Percentiles rank a stretch among this genome's conserved stretches.
phyloP scores from a whole-genome alignment of 2,113 vertebrate species.

The Sciurus niger region DNA sequence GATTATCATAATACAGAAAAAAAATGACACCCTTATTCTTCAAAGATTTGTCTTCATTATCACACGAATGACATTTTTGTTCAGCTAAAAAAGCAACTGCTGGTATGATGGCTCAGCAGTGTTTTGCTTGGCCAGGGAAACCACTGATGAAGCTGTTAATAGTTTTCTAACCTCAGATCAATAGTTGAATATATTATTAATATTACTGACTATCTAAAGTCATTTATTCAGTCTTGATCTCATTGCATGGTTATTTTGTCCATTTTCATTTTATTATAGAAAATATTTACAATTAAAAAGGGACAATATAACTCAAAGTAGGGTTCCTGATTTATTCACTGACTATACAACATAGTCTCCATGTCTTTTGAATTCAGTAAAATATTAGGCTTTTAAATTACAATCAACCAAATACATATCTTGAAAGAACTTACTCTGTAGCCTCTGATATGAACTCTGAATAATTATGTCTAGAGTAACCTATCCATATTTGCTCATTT shows the following conservation, averaged over 20 bases:
- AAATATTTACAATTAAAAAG: not conserved
- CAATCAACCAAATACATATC: not conserved
- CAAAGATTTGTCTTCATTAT: not conserved
- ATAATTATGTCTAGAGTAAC: slow-evolving; percentile 15
- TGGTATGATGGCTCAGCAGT: not conserved
- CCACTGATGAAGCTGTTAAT: not conserved
- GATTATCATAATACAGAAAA: not conserved
- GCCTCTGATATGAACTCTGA: slow-evolving; percentile 14
- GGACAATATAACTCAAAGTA: not conserved
- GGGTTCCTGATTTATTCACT: not conserved
- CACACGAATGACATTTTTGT: not conserved
- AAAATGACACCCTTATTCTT: not conserved
- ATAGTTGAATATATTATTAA: not conserved
- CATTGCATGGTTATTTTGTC: slow-evolving; percentile 24
- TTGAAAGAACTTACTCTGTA: slow-evolving; percentile 46
- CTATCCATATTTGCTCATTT: slow-evolving; percentile 57
- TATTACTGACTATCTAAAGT: not conserved
- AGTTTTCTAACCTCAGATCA: not conserved
- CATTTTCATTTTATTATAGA: slow-evolving; percentile 39
- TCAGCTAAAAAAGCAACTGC: not conserved
- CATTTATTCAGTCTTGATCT: not conserved
- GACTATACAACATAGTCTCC: not conserved
- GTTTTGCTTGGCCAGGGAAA: not conserved
- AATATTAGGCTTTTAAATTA: slow-evolving; percentile 24
- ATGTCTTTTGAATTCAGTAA: slow-evolving; percentile 47